These are phyloP conservation scores for Anthopleura xanthogrammica DNA, from an alignment of 92 coral and sea anemone genomes.

Conservation along the genomic window DNA sequence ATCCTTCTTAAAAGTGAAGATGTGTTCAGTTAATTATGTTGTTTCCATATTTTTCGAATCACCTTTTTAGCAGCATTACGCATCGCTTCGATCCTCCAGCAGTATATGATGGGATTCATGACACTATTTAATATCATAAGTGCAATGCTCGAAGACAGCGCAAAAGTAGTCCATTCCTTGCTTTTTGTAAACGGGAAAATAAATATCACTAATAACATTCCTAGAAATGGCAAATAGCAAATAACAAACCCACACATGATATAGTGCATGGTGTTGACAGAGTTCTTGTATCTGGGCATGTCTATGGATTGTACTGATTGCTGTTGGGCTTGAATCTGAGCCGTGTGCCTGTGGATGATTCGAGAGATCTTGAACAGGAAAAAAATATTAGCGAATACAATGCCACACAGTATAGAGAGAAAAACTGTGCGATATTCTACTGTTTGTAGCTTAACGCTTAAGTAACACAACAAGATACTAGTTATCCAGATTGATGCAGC, in stretches of 20 bases:
- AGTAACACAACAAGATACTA: neutral
- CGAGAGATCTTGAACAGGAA: neutral
- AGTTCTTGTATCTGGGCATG: conserved; percentile 9
- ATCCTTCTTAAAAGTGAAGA: no score
- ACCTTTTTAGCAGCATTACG: neutral
- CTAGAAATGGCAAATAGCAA: neutral
- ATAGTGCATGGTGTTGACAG: conserved; percentile 22
- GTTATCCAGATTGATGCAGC: neutral
- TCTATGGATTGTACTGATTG: neutral
- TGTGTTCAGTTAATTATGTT: no score
- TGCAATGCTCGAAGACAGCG: neutral
- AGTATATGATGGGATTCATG: neutral
- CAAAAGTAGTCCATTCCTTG: neutral
- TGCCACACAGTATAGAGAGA: neutral
- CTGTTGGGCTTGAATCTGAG: conserved; percentile 14
- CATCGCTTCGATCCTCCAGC: neutral
- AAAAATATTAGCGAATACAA: neutral
- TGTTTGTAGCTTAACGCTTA: neutral
- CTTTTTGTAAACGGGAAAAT: neutral
- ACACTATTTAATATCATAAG: neutral
- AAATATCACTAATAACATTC: neutral
- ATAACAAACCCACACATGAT: conserved; percentile 7
- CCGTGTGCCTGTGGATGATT: neutral
- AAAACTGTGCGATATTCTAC: neutral
- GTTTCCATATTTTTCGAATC: neutral